Evolutionary conservation across 2,113 vertebrate genomes (phyloP).

Genomic region (Brachirus orientalis): DNA sequence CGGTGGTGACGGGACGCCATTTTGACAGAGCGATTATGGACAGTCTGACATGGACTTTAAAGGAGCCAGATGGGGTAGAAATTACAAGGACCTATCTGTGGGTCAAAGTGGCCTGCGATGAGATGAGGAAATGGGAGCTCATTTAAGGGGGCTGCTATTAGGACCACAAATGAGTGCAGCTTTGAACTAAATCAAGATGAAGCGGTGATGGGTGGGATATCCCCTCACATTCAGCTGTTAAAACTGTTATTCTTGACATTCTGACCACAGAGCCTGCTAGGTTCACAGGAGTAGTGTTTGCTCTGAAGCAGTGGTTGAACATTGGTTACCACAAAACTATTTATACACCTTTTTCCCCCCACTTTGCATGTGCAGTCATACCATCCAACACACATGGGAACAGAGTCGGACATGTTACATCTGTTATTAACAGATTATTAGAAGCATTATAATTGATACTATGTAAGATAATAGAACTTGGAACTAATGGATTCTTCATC

Average conservation of each 20-base stretch:
- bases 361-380: not conserved
- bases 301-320: conserved; percentile 15
- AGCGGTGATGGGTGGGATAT: conserved; percentile 11
- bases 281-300: conserved; percentile 26
- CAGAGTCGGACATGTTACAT: not conserved
- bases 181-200: conserved; percentile 53
- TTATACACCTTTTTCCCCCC: not conserved
- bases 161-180: conserved; percentile 64
- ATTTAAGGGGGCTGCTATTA: conserved; percentile 64
- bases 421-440: no score
- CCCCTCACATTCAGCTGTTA: conserved; percentile 23
- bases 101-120: conserved; percentile 65
- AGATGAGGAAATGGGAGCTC: conserved; percentile 73
- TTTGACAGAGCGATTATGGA: conserved; percentile 74
- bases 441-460: no score
- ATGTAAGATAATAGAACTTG: no score
- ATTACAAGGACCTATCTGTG: conserved; percentile 59
- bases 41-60: conserved; percentile 69
- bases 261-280: not conserved
- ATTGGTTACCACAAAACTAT: not conserved
- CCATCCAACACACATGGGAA: not conserved
- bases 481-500: no score
- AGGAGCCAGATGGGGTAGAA: conserved; percentile 69
- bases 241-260: conserved; percentile 20
- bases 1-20: conserved; percentile 67